These are phyloP conservation scores for Dryoscopus gambensis DNA, from an alignment of 2,113 vertebrate species.

Conservation along the genomic window DNA sequence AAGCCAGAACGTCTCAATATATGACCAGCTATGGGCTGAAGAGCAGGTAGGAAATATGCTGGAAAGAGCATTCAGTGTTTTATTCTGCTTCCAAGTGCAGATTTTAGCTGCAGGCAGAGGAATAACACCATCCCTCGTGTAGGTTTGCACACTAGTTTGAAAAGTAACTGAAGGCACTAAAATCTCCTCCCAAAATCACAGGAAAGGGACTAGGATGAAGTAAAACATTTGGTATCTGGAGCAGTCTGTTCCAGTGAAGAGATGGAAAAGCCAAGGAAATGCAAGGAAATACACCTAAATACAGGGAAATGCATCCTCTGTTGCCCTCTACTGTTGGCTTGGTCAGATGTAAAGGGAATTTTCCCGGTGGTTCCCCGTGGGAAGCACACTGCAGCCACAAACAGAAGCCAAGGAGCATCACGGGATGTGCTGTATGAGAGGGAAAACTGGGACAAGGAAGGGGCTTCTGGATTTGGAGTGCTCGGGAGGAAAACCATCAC, in stretches of 20 bases:
- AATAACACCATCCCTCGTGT: not conserved
- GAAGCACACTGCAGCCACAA: not conserved
- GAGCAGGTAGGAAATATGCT: not conserved
- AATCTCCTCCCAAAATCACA: not conserved
- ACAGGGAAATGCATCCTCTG: not conserved
- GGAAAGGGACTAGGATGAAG: not conserved
- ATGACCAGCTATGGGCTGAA: not conserved
- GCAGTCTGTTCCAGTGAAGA: not conserved
- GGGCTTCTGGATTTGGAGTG: not conserved
- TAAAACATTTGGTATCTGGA: not conserved
- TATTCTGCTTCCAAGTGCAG: not conserved
- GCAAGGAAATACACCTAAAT: not conserved
- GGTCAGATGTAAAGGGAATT: not conserved
- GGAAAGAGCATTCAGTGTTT: not conserved
- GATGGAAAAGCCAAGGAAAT: not conserved
- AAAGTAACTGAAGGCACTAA: not conserved
- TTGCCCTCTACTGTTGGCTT: slow-evolving; percentile 31
- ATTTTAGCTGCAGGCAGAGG: not conserved
- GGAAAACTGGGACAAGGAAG: not conserved
- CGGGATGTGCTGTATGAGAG: fast-evolving
- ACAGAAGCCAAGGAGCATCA: not conserved
- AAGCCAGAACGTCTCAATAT: not conserved
- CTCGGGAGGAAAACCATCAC: not conserved
- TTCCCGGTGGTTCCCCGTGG: fast-evolving
- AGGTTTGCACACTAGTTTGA: not conserved